These are phyloP conservation scores for Sarcophaga variegata DNA, from an alignment of 2,888 invertebrate species.

Conservation along the genomic window DNA sequence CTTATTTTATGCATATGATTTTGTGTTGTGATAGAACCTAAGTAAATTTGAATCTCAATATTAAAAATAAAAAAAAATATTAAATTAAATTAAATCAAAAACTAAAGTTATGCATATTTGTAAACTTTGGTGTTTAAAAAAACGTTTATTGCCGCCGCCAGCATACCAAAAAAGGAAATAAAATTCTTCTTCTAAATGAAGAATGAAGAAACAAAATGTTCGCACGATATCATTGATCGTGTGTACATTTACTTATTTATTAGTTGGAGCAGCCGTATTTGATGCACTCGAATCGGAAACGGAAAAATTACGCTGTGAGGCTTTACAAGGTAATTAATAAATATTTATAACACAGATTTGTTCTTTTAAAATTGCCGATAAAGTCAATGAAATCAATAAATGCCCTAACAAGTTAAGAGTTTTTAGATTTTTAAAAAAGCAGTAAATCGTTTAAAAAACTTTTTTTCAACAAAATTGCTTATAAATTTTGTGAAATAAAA, in stretches of 20 bases:
- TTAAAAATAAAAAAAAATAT: conserved; percentile 31
- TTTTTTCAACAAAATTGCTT: too few relatives aligned
- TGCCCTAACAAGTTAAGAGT: not conserved
- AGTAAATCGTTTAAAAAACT: too few relatives aligned
- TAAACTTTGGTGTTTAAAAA: conserved; percentile 62
- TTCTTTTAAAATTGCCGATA: not conserved
- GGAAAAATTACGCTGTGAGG: conserved; percentile 94
- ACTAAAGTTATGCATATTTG: conserved; percentile 57
- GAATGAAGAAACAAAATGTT: conserved; percentile 99
- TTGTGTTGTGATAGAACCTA: conserved; percentile 73
- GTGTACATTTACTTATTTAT: conserved; percentile 99
- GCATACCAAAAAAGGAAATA: conserved; percentile 71
- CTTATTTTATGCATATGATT: conserved; percentile 44
- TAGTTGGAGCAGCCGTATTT: conserved; percentile 99
- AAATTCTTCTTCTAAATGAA: conserved; percentile 83
- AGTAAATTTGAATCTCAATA: conserved; percentile 45
- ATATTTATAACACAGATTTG: not conserved
- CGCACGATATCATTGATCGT: conserved; percentile 99
- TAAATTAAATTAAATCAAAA: conserved; percentile 28
- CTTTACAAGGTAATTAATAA: conserved; percentile 88
- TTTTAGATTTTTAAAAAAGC: not conserved
- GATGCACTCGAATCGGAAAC: conserved; percentile 98
- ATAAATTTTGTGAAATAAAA: too few relatives aligned
- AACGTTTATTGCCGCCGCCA: conserved; percentile 53
- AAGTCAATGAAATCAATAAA: too few relatives aligned